Percentiles rank a stretch among this genome's conserved stretches.
Evolutionary conservation across 2,797 vertebrate genomes (phyloP).

Genomic region (Steatocranus sp.): DNA sequence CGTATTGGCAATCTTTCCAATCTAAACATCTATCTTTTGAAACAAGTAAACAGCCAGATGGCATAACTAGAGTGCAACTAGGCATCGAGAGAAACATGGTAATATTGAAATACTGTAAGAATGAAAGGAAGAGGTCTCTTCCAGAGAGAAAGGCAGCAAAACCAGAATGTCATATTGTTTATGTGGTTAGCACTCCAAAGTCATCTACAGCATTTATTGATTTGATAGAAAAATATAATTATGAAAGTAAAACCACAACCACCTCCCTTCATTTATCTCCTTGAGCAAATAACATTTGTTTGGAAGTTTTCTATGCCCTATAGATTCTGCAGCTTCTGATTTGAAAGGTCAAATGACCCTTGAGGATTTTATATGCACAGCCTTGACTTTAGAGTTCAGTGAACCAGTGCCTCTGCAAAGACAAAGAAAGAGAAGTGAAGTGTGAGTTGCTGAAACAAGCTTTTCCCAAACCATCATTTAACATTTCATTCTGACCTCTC

Average conservation of each 20-base stretch:
- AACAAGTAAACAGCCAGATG: not conserved
- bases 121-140: not conserved
- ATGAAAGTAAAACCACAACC: not conserved
- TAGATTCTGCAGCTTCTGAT: not conserved
- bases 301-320: not conserved
- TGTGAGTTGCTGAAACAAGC: constrained; percentile 13
- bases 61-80: not conserved
- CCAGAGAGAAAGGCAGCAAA: not conserved
- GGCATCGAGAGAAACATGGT: not conserved
- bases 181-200: not conserved
- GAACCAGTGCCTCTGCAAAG: not conserved
- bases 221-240: not conserved
- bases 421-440: not conserved
- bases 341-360: not conserved
- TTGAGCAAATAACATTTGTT: not conserved
- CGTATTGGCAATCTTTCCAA: not conserved
- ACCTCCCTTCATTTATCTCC: not conserved
- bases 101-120: not conserved
- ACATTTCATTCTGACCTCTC: constrained; percentile 21
- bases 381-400: not conserved
- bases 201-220: not conserved
- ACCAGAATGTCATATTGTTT: not conserved
- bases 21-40: not conserved
- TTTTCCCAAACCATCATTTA: not conserved
- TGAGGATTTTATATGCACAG: not conserved